These are phyloP conservation scores for Drosophila limbata DNA, from an alignment of 2,888 invertebrate species.

Conservation along the genomic window DNA sequence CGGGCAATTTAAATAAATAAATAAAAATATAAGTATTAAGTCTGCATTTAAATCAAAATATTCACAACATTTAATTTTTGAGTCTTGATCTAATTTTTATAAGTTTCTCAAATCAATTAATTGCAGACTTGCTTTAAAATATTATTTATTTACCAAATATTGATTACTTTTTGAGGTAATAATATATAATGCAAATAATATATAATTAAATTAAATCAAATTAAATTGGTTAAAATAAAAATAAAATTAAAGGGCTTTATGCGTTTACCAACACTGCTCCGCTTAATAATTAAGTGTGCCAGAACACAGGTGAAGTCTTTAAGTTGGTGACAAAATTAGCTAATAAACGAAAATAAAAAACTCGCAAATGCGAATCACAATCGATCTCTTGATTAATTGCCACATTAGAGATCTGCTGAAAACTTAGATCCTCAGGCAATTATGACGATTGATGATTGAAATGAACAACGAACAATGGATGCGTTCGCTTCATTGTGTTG, in stretches of 20 bases:
- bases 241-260: no score
- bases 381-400: constrained; percentile 30
- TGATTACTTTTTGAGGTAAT: neutral
- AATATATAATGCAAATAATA: neutral
- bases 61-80: neutral
- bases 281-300: no score
- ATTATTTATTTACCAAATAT: neutral
- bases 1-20: neutral
- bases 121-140: neutral
- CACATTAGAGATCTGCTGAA: constrained; percentile 13
- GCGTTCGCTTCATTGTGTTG: constrained; percentile 7
- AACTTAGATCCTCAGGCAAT: constrained; percentile 9
- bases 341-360: neutral
- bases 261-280: constrained; percentile 10
- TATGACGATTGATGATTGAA: constrained; percentile 19
- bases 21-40: neutral
- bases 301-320: neutral
- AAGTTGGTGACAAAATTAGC: constrained; percentile 3
- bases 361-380: constrained; percentile 15
- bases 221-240: no score
- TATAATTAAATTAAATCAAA: neutral
- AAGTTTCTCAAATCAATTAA: neutral
- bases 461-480: constrained; percentile 14
- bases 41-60: neutral
- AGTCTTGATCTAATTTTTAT: neutral